Evolutionary conservation across 1,140 invertebrate genomes (phyloP).

Genomic region (Prorops nasuta): DNA sequence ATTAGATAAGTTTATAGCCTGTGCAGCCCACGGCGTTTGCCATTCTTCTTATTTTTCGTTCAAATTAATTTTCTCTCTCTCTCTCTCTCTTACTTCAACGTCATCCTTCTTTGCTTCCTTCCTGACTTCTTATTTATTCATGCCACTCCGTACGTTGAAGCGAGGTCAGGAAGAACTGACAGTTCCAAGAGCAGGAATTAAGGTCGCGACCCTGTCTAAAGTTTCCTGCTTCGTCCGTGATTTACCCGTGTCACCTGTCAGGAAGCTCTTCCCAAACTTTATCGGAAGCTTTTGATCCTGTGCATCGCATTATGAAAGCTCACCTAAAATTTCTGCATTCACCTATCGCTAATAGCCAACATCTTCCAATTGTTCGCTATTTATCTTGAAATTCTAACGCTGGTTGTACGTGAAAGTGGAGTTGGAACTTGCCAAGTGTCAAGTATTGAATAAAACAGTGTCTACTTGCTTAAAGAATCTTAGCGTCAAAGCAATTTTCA

Average conservation of each 20-base stretch:
- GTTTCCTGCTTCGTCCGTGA: slow-evolving; percentile 11
- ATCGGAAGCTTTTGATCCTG: no score
- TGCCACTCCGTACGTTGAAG: slow-evolving; percentile 8
- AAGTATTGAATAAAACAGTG: no score
- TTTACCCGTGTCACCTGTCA: background rate
- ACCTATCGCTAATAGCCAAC: no score
- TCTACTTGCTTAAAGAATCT: no score
- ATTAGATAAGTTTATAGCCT: slow-evolving; percentile 31
- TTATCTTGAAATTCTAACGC: no score
- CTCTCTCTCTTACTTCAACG: background rate
- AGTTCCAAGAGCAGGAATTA: slow-evolving; percentile 16
- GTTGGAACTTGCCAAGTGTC: no score
- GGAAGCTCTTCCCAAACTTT: no score
- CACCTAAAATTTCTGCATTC: no score
- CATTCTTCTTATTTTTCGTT: background rate
- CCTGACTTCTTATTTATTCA: slow-evolving; percentile 22
- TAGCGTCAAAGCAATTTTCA: no score
- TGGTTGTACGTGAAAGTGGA: no score
- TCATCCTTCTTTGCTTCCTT: background rate
- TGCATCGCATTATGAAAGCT: no score
- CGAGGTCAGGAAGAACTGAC: background rate
- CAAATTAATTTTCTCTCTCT: background rate
- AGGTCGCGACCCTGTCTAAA: slow-evolving; percentile 23
- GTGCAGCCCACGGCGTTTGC: background rate
- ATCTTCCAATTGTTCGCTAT: no score